Base-by-base conservation (phyloP, 2,113 vertebrate genomes). In the Sphyrna mokarran region DNA sequence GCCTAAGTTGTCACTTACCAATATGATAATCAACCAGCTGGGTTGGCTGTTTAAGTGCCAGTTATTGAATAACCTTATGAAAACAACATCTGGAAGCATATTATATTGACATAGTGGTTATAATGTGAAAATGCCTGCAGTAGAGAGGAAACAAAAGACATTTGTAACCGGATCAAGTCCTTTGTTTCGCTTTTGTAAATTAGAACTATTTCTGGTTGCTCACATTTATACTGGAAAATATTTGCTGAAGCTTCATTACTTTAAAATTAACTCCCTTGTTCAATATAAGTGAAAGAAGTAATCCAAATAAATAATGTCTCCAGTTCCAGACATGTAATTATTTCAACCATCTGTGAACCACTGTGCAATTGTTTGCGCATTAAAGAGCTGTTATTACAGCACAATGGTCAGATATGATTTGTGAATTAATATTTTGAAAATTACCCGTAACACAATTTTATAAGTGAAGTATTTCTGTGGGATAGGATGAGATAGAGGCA, bases 61-160 rank as follows among this genome's bases (percentile, higher is more conserved):
- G 40, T 3, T 33, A 54, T 95, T 72, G 68, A 95, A 76, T 95
- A 72, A 54, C 43, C 23, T 72, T 70, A 72, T 95, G 68, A 95
- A 94, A 95, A 95, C 43, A 95, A 95, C 94, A 95, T 95, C 94
- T 95, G 94, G 68, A 95, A 95, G 94, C 69, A 54, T 95, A 95
- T 76, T 54, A 95, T 95, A 69, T 95, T 95, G 40, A 48, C 37
- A 72, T 33, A 29, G n/a, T 95, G 68, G 69, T 72, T 8, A 29
- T 76, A 95, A 95, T 76, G 48, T 76, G 40, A 95, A 95, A 95
- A 95, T 76, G 13, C 48, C 69, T 72, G 43, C 11, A 33, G 40
- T 54, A 48, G 40, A 95, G 40, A 72, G 94, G 66, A 54, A 95
- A 72, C 26, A 72, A 68, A 63, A 72, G 22, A 95, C 69, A 70